phyloP scores from a whole-genome alignment of 2,888 invertebrate species.

The Diaperis boleti region DNA sequence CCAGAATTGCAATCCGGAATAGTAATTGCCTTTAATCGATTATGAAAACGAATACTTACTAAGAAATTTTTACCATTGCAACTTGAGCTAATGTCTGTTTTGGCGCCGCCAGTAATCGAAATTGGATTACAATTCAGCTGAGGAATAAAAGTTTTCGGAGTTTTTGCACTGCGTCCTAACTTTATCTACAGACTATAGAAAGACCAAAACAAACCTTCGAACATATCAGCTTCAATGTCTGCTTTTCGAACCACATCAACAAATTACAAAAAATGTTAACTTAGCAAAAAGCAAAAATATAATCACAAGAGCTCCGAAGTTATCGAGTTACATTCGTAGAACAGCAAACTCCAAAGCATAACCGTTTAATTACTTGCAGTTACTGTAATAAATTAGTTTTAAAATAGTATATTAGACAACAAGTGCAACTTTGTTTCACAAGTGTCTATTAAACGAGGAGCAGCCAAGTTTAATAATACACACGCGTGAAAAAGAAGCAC shows the following conservation, averaged over 20 bases:
- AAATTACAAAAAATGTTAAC: too few relatives aligned
- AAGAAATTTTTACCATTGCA: slow-evolving; percentile 1
- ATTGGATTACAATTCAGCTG: slow-evolving; percentile 45
- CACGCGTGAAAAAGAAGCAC: too few relatives aligned
- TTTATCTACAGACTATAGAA: slow-evolving; percentile 31
- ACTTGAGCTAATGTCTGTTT: slow-evolving; percentile 32
- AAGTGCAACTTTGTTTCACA: too few relatives aligned
- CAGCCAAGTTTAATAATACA: too few relatives aligned
- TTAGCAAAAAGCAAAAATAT: too few relatives aligned
- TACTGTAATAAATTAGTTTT: too few relatives aligned
- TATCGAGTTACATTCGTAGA: neutral
- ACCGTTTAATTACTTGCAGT: too few relatives aligned
- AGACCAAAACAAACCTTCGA: slow-evolving; percentile 32
- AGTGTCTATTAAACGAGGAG: too few relatives aligned
- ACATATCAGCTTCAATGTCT: slow-evolving; percentile 45
- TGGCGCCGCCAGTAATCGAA: slow-evolving; percentile 36
- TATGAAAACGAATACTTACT: slow-evolving; percentile 11
- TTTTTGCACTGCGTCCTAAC: slow-evolving; percentile 20
- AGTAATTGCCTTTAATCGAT: slow-evolving; percentile 33
- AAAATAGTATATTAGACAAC: too few relatives aligned
- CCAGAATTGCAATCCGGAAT: slow-evolving; percentile 38
- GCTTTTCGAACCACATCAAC: slow-evolving; percentile 43
- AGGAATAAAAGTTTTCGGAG: slow-evolving; percentile 27
- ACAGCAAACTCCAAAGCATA: too few relatives aligned
- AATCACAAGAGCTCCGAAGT: neutral